Percentiles rank a stretch among this genome's conserved stretches.
Evolutionary conservation across 2,113 vertebrate species (phyloP).

Genomic region (Urocolius indicus): DNA sequence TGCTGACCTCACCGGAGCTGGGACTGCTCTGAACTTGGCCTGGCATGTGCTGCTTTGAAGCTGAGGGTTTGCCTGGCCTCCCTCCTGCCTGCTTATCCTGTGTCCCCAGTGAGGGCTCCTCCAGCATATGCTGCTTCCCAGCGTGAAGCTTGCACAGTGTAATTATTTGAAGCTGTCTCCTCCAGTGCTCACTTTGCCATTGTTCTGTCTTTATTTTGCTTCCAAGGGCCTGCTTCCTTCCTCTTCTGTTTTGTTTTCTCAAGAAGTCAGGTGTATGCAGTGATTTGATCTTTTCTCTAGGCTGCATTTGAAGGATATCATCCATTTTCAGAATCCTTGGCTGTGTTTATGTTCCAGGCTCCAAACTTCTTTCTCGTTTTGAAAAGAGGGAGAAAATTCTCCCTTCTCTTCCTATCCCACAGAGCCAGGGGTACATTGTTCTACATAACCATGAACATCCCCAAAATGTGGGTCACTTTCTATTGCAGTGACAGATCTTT

Average conservation of each 20-base stretch:
- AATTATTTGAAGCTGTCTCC: constrained; percentile 42
- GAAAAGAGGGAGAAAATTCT: constrained; percentile 6
- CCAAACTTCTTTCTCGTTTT: neutral
- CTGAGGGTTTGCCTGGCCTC: neutral
- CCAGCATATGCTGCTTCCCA: constrained; percentile 46
- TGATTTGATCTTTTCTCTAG: constrained; percentile 3
- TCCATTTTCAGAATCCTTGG: constrained; percentile 42
- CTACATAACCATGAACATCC: neutral
- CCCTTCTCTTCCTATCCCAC: neutral
- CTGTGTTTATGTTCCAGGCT: constrained; percentile 36
- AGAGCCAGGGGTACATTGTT: neutral
- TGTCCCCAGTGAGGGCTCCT: neutral
- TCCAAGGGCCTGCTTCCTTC: constrained; percentile 1
- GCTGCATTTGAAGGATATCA: constrained; percentile 55
- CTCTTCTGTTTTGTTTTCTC: neutral
- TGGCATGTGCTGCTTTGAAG: neutral
- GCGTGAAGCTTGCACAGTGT: neutral
- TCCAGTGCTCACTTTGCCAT: constrained; percentile 18
- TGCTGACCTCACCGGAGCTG: neutral
- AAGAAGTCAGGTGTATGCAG: neutral
- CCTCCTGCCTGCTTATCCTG: constrained; percentile 3
- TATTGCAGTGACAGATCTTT: neutral
- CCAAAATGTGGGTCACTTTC: neutral
- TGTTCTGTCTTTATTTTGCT: constrained; percentile 40
- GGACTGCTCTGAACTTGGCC: neutral